Base-by-base conservation (phyloP, 2,888 invertebrate species). In the Cheilosia impressa region DNA sequence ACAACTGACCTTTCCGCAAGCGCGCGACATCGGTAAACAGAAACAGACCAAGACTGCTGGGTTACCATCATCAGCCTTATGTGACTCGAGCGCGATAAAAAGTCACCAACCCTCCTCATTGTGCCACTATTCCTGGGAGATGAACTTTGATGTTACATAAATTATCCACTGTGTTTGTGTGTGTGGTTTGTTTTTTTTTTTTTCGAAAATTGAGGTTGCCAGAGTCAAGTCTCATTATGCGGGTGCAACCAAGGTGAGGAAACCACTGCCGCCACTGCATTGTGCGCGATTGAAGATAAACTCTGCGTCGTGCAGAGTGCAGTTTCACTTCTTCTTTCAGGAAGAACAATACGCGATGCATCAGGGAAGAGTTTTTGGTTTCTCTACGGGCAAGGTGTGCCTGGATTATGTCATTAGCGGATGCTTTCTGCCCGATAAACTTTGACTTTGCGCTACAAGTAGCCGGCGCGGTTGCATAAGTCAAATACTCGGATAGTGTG, bases 211-310 rank as follows among this genome's bases (percentile, higher is more conserved):
- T 83, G 66, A 83, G 79, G 83, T 73, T 73, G 58, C n/a, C 66
- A 66, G 31, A 66, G 22, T 22, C 24, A 63, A 47, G 77, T 68
- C 85, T 81, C 77, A 85, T 85, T 77, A 85, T 81, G 85, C 85
- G 85, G 76, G 85, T 85, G 81, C 85, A 85, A 73, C 66, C 81
- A 80, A 81, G 76, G 85, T 81, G 85, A 85, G 68, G 85, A 81
- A 81, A 85, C 65, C 63, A 75, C 71, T 41, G 24, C 58, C 50
- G 3, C 63, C 31, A 5, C 31, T 22, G 43, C 58, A n/a, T 31
- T 4, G 50, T 24, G 43, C 13, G 22, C 60, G 57, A 31, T 52
- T 72, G 13, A 53, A 45, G 85, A 85, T 85, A 77, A 66, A 81
- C 68, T 63, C 50, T 63, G 55, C 31, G 7, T 81, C 76, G 81